phyloP scores from a whole-genome alignment of 37 sponge, comb jelly and placozoan species.

The Diacarnus erythraeanus region DNA sequence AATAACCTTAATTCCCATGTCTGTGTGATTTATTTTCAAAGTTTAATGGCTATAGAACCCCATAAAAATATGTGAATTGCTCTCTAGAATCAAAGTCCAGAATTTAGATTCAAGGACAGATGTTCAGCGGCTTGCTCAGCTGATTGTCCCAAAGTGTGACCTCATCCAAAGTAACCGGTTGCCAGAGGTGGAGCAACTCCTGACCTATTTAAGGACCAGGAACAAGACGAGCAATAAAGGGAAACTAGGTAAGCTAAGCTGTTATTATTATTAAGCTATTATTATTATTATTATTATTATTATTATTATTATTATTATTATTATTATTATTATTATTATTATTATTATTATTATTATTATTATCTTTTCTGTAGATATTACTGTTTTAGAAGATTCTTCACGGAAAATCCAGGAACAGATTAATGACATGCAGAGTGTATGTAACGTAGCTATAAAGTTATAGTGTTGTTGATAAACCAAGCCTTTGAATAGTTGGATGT shows the following conservation, averaged over 20 bases:
- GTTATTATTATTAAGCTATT: too few species aligned
- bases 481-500: too few species aligned
- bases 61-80: too few species aligned
- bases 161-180: constrained; percentile 72
- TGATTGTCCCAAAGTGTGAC: constrained; percentile 63
- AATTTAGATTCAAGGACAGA: constrained; percentile 53
- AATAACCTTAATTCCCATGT: too few species aligned
- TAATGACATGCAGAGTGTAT: constrained; percentile 30
- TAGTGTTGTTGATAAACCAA: too few species aligned
- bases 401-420: constrained; percentile 41
- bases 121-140: constrained; percentile 58
- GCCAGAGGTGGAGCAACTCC: constrained; percentile 90
- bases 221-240: background rate
- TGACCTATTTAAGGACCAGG: constrained; percentile 76
- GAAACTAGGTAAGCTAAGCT: background rate
- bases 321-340: background rate
- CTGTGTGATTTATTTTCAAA: too few species aligned
- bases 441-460: too few species aligned
- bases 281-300: too few species aligned
- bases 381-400: constrained; percentile 44
- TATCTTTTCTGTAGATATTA: constrained; percentile 12
- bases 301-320: too few species aligned
- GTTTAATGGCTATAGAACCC: too few species aligned
- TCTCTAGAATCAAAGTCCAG: constrained; percentile 68
- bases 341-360: background rate